Base-by-base conservation (phyloP, 2,113 vertebrate species). In the Hiodon tergisus region DNA sequence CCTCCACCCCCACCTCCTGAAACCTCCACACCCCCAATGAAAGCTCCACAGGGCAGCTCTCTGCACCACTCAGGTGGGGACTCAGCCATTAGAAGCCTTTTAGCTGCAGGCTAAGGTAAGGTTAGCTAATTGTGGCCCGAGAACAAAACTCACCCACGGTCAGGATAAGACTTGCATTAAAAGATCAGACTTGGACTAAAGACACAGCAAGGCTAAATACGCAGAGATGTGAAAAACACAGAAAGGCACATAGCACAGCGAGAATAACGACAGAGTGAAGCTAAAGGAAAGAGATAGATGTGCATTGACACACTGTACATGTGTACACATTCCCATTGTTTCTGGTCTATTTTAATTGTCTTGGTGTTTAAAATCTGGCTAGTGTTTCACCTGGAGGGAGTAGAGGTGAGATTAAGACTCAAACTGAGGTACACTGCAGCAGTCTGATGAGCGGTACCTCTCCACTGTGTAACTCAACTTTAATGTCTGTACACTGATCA, bases 91-190 rank as follows among this genome's bases (percentile, higher is more conserved):
- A 91, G 93, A 90, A 91, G 92, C 93, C 93, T 95, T 95, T 95
- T 93, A 94, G 95, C 96, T 96, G 90, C 93, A 94, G 97, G 97
- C 95, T 92, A 97, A 97, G 97, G 95, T 95, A 95, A 95, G 93
- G 92, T 93, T 93, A 88, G 91, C 94, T 98, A 98, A 98, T 98
- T 96, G 95, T 94, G 93, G 31, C 92, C 94, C 93, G 93, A 94
- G 94, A 97, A 97, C 94, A 97, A 95, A 97, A 96, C 94, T 94
- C 95, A 95, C 93, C 94, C 94, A 92, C 92, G 93, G 94, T 94
- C 95, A 95, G 95, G 96, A 95, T 94, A 91, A 91, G 92, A 95
- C 95, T 93, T 94, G 94, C 92, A 13, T 31, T 31, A 31, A 31
- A 31, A 31, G 31, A 31, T 31, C 31, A 31, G 31, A 31, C 0